Conservation (phyloP, 2,888 invertebrate species). For the Idaea straminata region DNA sequence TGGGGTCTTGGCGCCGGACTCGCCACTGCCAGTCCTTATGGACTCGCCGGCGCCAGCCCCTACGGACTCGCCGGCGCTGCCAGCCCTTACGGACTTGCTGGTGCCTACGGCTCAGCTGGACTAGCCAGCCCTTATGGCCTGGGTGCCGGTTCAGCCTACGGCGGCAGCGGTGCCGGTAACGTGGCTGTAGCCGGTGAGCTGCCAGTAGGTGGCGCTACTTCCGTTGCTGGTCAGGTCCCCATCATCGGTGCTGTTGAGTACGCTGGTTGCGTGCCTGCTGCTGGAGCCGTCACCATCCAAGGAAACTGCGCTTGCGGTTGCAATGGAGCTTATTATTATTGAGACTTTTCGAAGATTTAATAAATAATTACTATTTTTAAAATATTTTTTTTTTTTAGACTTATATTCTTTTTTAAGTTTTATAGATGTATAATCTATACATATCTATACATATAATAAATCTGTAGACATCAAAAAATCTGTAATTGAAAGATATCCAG, state of each 20-base stretch:
- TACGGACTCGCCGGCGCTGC: constrained; percentile 9
- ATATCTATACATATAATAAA: no score
- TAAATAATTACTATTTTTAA: neutral
- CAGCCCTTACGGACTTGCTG: constrained; percentile 11
- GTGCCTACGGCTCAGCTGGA: constrained; percentile 23
- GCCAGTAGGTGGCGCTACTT: constrained; percentile 27
- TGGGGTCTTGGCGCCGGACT: constrained; percentile 13
- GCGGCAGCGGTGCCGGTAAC: constrained; percentile 17
- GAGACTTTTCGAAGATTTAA: constrained; percentile 2
- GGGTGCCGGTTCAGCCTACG: constrained; percentile 12
- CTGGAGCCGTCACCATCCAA: constrained; percentile 21
- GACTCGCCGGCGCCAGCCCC: neutral
- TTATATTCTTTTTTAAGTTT: no score
- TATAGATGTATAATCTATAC: no score
- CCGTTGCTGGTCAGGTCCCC: constrained; percentile 26
- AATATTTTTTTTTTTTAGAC: no score
- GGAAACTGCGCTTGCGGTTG: constrained; percentile 29
- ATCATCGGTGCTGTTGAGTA: constrained; percentile 17
- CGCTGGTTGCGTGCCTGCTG: constrained; percentile 17
- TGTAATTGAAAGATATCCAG: no score
- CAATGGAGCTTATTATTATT: constrained; percentile 7
- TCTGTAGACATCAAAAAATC: no score
- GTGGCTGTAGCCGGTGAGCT: constrained; percentile 24
- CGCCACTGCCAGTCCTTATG: constrained; percentile 3
- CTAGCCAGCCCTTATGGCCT: constrained; percentile 11